phyloP scores from a whole-genome alignment of 2,113 vertebrate species.

The Neofelis nebulosa region DNA sequence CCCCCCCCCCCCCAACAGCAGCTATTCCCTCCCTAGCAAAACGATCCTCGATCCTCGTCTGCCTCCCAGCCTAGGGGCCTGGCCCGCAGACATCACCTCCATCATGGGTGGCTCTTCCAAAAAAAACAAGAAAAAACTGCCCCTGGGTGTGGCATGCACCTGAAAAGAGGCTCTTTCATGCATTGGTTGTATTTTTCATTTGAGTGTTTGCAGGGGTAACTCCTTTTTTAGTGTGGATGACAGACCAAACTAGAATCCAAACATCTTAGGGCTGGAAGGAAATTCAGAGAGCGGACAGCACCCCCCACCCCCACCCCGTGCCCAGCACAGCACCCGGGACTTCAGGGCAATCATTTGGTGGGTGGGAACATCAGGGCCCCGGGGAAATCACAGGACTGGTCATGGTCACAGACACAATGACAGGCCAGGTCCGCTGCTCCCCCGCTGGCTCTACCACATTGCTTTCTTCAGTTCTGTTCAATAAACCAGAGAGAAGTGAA shows the following conservation, averaged over 20 bases:
- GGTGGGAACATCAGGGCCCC: not conserved
- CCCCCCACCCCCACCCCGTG: rapidly evolving
- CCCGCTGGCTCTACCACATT: not conserved
- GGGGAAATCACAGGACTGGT: not conserved
- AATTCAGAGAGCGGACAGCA: not conserved
- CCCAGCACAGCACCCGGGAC: not conserved
- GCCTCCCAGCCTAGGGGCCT: not conserved
- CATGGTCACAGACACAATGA: not conserved
- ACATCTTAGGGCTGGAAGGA: not conserved
- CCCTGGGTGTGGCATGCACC: not conserved
- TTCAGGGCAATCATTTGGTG: too few relatives aligned
- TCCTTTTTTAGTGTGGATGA: not conserved
- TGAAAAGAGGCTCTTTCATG: not conserved
- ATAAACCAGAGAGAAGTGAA: not conserved
- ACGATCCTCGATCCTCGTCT: not conserved
- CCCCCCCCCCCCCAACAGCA: not conserved
- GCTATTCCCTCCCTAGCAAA: not conserved
- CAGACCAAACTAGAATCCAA: not conserved
- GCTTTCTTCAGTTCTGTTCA: not conserved
- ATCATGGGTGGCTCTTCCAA: not conserved
- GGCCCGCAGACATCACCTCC: too few relatives aligned
- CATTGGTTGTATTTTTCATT: not conserved
- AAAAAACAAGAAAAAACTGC: not conserved
- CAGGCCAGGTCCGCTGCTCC: not conserved
- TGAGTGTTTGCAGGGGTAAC: not conserved